These are phyloP conservation scores for Trichosurus vulpecula DNA, from an alignment of 2,797 vertebrate genomes.

Conservation along the genomic window DNA sequence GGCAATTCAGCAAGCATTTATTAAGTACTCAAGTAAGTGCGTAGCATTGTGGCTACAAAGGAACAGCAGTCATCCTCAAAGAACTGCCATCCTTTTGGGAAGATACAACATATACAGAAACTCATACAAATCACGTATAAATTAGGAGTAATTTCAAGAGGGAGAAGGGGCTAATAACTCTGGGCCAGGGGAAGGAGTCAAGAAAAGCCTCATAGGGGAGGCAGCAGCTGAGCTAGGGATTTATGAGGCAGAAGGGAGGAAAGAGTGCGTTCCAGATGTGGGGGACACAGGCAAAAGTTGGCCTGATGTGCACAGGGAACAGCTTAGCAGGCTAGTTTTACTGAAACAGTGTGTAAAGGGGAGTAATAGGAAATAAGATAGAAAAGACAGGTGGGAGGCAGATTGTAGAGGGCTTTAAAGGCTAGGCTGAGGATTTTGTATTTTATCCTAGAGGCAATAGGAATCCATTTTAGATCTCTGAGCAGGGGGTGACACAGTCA, in stretches of 20 bases:
- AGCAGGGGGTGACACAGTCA: not conserved
- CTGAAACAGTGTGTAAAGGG: not conserved
- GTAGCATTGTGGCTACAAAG: not conserved
- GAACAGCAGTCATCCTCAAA: not conserved
- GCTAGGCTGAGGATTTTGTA: not conserved
- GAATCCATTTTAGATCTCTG: not conserved
- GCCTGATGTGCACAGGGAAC: not conserved
- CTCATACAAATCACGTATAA: not conserved
- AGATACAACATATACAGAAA: not conserved
- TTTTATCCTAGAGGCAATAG: not conserved
- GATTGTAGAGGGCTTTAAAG: not conserved
- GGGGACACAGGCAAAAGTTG: not conserved
- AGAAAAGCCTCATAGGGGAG: not conserved
- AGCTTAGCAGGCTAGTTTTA: not conserved
- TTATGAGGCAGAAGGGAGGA: not conserved
- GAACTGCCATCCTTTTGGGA: not conserved
- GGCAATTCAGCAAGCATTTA: not conserved
- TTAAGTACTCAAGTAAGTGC: not conserved
- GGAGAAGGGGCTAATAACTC: not conserved
- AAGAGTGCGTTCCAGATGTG: not conserved
- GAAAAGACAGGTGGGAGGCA: not conserved
- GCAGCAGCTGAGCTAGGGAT: not conserved
- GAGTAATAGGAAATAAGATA: not conserved
- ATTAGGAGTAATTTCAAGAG: not conserved
- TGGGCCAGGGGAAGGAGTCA: not conserved